A percentile compares a stretch with the other conserved stretches of the same genome.
Conservation (phyloP, 1,140 invertebrate species). For the Magallana gigas region DNA sequence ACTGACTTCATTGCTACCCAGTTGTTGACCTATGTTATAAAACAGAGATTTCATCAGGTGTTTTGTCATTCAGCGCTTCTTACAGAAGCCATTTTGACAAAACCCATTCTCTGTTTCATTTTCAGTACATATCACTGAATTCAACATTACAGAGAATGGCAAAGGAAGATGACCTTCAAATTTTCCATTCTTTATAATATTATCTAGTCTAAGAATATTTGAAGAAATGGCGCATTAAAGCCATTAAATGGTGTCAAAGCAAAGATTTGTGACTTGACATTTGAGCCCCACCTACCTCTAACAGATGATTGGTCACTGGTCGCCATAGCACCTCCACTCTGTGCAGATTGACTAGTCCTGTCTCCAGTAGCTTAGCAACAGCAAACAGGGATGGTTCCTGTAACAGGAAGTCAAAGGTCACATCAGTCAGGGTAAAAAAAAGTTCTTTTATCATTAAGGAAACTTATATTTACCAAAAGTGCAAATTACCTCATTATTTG, state of each 20-base stretch:
- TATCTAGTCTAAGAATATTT: neutral
- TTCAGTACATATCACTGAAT: too few species aligned
- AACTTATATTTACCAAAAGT: neutral
- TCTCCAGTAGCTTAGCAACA: conserved; percentile 97
- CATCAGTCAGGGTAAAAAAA: neutral
- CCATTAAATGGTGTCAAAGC: too few species aligned
- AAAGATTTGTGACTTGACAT: neutral
- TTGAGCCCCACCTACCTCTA: conserved; percentile 85
- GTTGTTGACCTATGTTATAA: too few species aligned
- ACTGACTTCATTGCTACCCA: too few species aligned
- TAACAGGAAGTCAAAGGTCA: conserved; percentile 46
- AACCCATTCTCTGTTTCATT: too few species aligned
- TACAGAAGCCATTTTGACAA: too few species aligned
- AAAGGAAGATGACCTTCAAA: too few species aligned
- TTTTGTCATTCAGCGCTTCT: too few species aligned
- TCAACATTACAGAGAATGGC: too few species aligned
- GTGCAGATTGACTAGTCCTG: conserved; percentile 95
- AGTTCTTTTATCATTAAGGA: neutral
- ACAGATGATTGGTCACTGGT: conserved; percentile 96
- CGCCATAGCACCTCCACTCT: conserved; percentile 97
- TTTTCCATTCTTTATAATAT: too few species aligned
- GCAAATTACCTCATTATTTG: too few species aligned
- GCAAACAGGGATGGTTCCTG: conserved; percentile 97
- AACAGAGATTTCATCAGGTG: too few species aligned
- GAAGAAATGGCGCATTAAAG: neutral